These are phyloP conservation scores for Diorhabda sublineata DNA, from an alignment of 1,140 invertebrate species.

Conservation along the genomic window DNA sequence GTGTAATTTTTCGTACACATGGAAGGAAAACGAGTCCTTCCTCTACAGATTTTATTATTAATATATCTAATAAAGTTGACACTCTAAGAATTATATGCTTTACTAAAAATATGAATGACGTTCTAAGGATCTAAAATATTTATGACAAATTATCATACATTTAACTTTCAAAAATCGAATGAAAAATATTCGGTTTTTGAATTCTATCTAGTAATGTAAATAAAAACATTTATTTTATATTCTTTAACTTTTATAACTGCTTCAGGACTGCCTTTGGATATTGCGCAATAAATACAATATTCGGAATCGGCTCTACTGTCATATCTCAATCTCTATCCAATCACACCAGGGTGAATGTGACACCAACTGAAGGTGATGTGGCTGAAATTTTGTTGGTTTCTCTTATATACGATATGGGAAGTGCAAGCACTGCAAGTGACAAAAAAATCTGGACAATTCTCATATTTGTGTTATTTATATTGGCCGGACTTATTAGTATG, in stretches of 20 bases:
- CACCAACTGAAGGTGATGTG: constrained; percentile 34
- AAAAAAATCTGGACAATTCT: constrained; percentile 46
- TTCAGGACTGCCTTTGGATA: constrained; percentile 49
- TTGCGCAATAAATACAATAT: constrained; percentile 46
- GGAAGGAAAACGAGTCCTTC: too few species aligned
- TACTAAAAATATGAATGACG: too few species aligned
- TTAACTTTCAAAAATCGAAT: too few species aligned
- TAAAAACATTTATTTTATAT: too few species aligned
- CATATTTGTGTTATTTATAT: constrained; percentile 46
- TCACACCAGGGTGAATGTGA: constrained; percentile 25
- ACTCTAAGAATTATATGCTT: too few species aligned
- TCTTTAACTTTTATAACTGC: not conserved
- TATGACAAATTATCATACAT: too few species aligned
- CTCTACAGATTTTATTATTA: too few species aligned
- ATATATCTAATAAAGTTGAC: too few species aligned
- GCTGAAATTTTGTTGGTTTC: constrained; percentile 48
- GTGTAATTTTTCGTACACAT: too few species aligned
- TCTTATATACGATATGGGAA: constrained; percentile 48
- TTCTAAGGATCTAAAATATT: too few species aligned
- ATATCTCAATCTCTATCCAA: constrained; percentile 46
- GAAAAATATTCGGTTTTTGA: too few species aligned
- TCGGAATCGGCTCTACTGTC: constrained; percentile 47
- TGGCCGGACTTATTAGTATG: constrained; percentile 51
- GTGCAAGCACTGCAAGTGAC: constrained; percentile 35
- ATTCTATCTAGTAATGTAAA: too few species aligned